These are phyloP conservation scores for Sylvia atricapilla DNA, from an alignment of 2,113 vertebrate genomes.

Conservation along the genomic window DNA sequence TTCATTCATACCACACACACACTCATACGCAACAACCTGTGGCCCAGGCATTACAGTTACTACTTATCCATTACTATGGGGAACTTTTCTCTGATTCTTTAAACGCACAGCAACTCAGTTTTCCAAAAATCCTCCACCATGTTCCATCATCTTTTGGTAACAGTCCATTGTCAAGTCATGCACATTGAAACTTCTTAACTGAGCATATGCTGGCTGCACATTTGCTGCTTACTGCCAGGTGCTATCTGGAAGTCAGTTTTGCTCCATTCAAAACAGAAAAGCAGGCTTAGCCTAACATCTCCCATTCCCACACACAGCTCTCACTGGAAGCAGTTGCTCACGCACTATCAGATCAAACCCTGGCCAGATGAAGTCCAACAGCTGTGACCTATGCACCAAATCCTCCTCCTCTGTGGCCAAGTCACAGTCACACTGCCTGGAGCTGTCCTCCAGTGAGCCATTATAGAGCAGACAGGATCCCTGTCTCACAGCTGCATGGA, in stretches of 20 bases:
- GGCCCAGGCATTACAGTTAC: neutral
- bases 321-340: neutral
- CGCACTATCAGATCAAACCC: neutral
- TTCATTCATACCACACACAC: neutral
- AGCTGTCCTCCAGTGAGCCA: neutral
- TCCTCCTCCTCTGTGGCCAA: rapidly evolving
- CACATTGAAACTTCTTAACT: neutral
- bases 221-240: neutral
- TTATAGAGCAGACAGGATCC: neutral
- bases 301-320: rapidly evolving
- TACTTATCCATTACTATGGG: neutral
- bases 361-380: neutral
- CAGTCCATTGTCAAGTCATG: neutral
- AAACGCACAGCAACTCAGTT: neutral
- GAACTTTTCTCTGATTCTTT: neutral
- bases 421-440: neutral
- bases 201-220: rapidly evolving
- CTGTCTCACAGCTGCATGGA: neutral
- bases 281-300: neutral
- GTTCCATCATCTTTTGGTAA: neutral
- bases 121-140: rapidly evolving
- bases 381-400: neutral
- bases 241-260: neutral
- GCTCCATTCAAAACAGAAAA: neutral
- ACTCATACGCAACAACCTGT: neutral